These are phyloP conservation scores for Drosophila paulistorum DNA, from an alignment of 1,140 invertebrate genomes.

Conservation along the genomic window DNA sequence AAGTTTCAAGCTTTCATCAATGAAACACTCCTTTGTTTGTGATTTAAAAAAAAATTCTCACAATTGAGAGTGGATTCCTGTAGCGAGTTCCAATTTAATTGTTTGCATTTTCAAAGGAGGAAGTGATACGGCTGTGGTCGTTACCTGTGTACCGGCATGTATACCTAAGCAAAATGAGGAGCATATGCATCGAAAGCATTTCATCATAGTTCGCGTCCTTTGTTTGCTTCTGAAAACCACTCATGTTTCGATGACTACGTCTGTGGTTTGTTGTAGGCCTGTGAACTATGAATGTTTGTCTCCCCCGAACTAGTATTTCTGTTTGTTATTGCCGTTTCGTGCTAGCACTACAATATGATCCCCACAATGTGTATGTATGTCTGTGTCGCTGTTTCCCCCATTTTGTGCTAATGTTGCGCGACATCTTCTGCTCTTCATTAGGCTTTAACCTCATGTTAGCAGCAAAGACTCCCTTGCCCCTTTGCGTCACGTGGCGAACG, in stretches of 20 bases:
- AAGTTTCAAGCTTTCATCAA: no score
- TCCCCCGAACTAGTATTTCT: slow-evolving; percentile 22
- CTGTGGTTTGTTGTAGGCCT: slow-evolving; percentile 41
- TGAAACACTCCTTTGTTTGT: neutral
- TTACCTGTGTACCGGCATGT: neutral
- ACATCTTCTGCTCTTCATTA: slow-evolving; percentile 54
- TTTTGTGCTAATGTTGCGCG: slow-evolving; percentile 27
- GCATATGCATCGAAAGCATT: neutral
- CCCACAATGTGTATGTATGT: slow-evolving; percentile 12
- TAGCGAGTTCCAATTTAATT: neutral
- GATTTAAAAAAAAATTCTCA: neutral
- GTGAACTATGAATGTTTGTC: neutral
- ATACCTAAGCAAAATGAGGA: neutral
- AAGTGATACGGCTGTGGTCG: neutral
- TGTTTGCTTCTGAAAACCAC: slow-evolving; percentile 14
- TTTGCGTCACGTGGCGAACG: slow-evolving; percentile 37
- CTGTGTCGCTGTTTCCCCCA: slow-evolving; percentile 10
- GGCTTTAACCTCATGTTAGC: slow-evolving; percentile 32
- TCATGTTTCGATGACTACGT: slow-evolving; percentile 46
- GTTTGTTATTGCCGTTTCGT: slow-evolving; percentile 39
- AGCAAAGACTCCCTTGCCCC: slow-evolving; percentile 15
- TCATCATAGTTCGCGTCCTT: slow-evolving; percentile 8
- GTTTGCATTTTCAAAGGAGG: neutral
- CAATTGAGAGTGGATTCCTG: neutral
- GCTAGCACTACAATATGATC: slow-evolving; percentile 32